Evolutionary conservation across 1,140 invertebrate species (phyloP), one percentile per base, ranked within the genome.

Genomic region (Zaprionus tsacasi): DNA sequence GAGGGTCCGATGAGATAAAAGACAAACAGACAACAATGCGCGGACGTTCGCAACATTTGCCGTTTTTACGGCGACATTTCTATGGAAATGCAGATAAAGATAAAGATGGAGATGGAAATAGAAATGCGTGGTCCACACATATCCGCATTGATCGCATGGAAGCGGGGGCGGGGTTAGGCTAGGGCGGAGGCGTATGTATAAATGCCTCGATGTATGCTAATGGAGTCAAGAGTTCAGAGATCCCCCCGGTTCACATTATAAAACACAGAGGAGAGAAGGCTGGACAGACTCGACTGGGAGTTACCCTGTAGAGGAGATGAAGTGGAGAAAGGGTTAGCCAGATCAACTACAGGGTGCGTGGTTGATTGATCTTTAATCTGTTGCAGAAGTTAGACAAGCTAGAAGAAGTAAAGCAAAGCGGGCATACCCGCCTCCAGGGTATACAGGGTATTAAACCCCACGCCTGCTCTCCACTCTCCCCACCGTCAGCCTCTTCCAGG

Each of bases 101-200:
- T 17, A 52, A 30, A 64, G 38, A 63, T 63, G 35, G 12, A 61
- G 57, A 69, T 69, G 36, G 58, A 60, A 69, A 54, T 50, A 81
- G 50, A 68, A 54, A 66, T 27, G 67, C 68, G 72, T 75, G 67
- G 58, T 70, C 25, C 15, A 8, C 13, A 35, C 30, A 57, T 66
- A 66, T 66, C 85, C 69, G 79, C 64, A 70, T 74, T 80, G 70
- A 76, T 72, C 50, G 56, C 38, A 70, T 66, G 81, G 17, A 12
- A 6, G 45, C 45, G 10, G 45, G 17, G 56, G 17, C 45, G 45
- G 17, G 17, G 45, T 0, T 10, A 7, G 17, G 7, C 15, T 10
- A 40, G 83, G 77, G 85, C 64, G 83, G 77, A 59, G 67, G 67
- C 67, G 67, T 60, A 10, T 30, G 27, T 30, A 30, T 21, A 2